Conservation (phyloP, 2,113 vertebrate genomes). For the Periophthalmodon schlosseri region DNA sequence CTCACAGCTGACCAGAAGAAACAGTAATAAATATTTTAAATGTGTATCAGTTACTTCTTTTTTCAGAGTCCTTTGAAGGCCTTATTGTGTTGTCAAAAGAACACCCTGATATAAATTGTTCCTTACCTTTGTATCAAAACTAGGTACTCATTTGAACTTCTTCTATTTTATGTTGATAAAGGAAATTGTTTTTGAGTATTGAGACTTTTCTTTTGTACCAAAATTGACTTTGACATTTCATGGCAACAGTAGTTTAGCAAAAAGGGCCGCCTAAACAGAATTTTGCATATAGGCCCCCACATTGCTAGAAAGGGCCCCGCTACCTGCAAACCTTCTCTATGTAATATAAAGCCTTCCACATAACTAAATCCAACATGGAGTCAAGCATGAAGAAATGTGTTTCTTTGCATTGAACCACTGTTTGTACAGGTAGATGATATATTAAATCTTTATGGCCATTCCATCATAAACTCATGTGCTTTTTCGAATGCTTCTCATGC, state of each 20-base stretch:
- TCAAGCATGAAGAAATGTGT: neutral
- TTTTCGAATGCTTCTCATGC: slow-evolving; percentile 8
- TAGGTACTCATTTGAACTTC: too few relatives aligned
- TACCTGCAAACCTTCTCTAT: neutral
- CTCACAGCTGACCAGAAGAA: too few relatives aligned
- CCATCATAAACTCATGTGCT: slow-evolving; percentile 9
- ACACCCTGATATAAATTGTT: too few relatives aligned
- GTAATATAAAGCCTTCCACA: neutral
- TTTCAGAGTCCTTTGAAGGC: too few relatives aligned
- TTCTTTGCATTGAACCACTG: neutral
- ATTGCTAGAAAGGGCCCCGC: neutral
- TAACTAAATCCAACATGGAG: neutral
- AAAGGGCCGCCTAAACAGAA: neutral
- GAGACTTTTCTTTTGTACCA: too few relatives aligned
- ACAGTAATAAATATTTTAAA: too few relatives aligned
- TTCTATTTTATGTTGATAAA: too few relatives aligned
- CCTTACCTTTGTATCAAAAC: too few relatives aligned
- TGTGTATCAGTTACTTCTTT: too few relatives aligned
- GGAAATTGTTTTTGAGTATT: too few relatives aligned
- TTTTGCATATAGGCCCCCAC: neutral
- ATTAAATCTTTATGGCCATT: slow-evolving; percentile 16
- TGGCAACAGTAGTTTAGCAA: neutral
- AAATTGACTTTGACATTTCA: too few relatives aligned
- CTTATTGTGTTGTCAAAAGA: too few relatives aligned
- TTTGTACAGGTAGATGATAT: slow-evolving; percentile 5